Evolutionary conservation across 1,140 invertebrate species (phyloP).

Genomic region (Drosophila nikananu): DNA sequence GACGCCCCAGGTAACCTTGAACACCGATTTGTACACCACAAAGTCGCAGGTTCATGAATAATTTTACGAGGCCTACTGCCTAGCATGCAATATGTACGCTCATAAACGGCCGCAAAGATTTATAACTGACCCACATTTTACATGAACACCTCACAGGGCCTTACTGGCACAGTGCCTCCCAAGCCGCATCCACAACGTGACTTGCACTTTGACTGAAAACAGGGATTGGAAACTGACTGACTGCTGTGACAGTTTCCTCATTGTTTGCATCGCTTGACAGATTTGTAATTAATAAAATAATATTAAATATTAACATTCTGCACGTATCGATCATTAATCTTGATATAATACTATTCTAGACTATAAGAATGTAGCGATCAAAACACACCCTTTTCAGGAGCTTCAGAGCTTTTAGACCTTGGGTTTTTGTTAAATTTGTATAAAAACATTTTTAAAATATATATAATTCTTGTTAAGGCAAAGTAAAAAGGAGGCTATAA

Average conservation of each 20-base stretch:
- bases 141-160: conserved; percentile 25
- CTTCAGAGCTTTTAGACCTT: not conserved
- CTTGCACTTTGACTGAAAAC: conserved; percentile 35
- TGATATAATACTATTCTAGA: too few relatives aligned
- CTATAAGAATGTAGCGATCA: too few relatives aligned
- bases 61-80: conserved; percentile 44
- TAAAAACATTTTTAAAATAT: not conserved
- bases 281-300: conserved; percentile 12
- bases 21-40: conserved; percentile 34
- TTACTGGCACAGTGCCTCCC: conserved; percentile 11
- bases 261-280: conserved; percentile 27
- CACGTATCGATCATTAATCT: not conserved
- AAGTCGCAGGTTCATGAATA: conserved; percentile 48
- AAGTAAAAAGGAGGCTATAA: too few relatives aligned
- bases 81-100: conserved; percentile 21
- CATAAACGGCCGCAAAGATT: conserved; percentile 55
- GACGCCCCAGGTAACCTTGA: conserved; percentile 53
- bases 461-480: not conserved
- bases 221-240: conserved; percentile 8
- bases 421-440: not conserved
- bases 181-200: conserved; percentile 37
- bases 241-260: conserved; percentile 46
- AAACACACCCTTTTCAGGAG: not conserved
- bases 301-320: not conserved
- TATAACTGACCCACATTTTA: conserved; percentile 69